A percentile compares a stretch with the other conserved stretches of the same genome.
Evolutionary conservation across 1,140 invertebrate species (phyloP).

Genomic region (Euglossa dilemma): DNA sequence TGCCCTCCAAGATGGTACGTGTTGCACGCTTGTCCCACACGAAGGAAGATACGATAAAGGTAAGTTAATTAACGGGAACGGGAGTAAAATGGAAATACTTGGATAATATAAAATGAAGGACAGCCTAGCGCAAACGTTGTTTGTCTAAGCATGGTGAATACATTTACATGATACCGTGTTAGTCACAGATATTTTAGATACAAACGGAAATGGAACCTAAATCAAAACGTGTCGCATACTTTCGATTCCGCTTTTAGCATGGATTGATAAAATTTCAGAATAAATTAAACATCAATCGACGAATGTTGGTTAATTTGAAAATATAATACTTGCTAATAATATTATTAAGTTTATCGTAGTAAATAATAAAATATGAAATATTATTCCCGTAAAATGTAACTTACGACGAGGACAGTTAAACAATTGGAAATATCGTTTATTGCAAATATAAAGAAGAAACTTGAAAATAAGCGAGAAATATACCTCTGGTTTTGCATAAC

Average conservation of each 20-base stretch:
- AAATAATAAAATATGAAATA: not conserved
- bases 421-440: no score
- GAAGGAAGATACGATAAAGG: slow-evolving; percentile 39
- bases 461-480: not conserved
- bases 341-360: not conserved
- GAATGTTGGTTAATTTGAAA: no score
- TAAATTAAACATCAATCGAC: no score
- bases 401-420: not conserved
- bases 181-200: slow-evolving; percentile 40
- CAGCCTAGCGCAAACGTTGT: not conserved
- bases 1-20: slow-evolving; percentile 27
- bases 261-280: not conserved
- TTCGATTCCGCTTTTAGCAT: not conserved
- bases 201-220: slow-evolving; percentile 19
- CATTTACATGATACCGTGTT: slow-evolving; percentile 7
- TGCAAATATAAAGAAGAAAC: not conserved
- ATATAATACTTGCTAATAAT: no score
- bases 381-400: not conserved
- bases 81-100: not conserved
- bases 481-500: no score
- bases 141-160: slow-evolving; percentile 13
- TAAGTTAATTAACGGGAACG: not conserved
- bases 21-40: slow-evolving; percentile 9
- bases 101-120: slow-evolving; percentile 5
- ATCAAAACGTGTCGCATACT: slow-evolving; percentile 20